A percentile compares a stretch with the other conserved stretches of the same genome.
These are phyloP conservation scores for Stratiomys singularior DNA, from an alignment of 2,888 invertebrate species.

Conservation along the genomic window DNA sequence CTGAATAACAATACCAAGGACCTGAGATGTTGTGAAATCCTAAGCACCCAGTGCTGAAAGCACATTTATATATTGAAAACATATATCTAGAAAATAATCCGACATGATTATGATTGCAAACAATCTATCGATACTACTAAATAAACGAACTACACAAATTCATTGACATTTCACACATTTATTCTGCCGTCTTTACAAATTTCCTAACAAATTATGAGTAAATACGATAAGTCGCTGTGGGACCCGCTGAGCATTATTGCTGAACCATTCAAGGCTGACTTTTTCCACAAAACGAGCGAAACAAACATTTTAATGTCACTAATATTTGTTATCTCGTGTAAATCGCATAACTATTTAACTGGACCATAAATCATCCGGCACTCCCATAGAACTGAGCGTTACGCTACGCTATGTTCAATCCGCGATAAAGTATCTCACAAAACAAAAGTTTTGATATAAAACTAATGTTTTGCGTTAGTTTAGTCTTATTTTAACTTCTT, in stretches of 20 bases:
- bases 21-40: too few species aligned
- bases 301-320: conserved; percentile 34
- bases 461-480: conserved; percentile 7
- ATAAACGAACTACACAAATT: too few species aligned
- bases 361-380: conserved; percentile 44
- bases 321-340: conserved; percentile 30
- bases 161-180: conserved; percentile 18
- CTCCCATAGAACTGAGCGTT: background rate
- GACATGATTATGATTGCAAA: too few species aligned
- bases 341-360: conserved; percentile 40
- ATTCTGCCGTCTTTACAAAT: background rate
- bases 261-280: conserved; percentile 16
- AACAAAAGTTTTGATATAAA: conserved; percentile 26
- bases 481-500: background rate
- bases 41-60: too few species aligned
- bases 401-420: background rate
- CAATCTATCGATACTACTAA: too few species aligned
- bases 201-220: conserved; percentile 25
- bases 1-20: too few species aligned
- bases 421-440: conserved; percentile 9
- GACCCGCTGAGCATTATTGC: conserved; percentile 28
- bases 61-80: too few species aligned
- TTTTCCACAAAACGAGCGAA: background rate
- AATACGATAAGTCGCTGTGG: background rate
- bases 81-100: too few species aligned